Base-by-base conservation (phyloP, 2,797 vertebrate genomes). In the Notolabrus celidotus region DNA sequence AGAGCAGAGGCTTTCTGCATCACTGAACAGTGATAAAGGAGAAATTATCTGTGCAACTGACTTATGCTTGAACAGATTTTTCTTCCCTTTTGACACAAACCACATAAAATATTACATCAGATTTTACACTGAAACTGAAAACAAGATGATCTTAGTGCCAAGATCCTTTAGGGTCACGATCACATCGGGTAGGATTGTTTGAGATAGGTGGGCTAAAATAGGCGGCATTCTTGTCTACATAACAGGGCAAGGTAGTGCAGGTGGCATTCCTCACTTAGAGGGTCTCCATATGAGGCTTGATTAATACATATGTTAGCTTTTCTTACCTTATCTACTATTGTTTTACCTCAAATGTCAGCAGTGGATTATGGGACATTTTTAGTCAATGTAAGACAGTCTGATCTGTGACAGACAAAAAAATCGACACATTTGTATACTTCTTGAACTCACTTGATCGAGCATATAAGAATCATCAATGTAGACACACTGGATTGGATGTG, bases 211-310 rank as follows among this genome's bases (percentile, higher is more conserved):
- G 49, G 46, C 46, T 47, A 69, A 19, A 79, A 73, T 49, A 77
- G 91, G 90, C 86, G 86, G 89, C 88, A 92, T 91, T 91, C 88
- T 77, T 82, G 27, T 79, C 77, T 82, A 88, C 17, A 42, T 41
- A 69, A 72, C 66, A 79, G 66, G 85, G 86, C 79, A 75, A 75
- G 80, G 83, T 61, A 85, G 83, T 86, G 89, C 89, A 82, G 73
- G 88, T 85, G 60, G 79, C 86, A 92, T 92, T 90, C 90, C 79
- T 79, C 54, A 80, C 67, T 85, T 68, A 76, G 67, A 62, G 78
- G 85, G 75, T 85, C 87, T 87, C 72, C 63, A 82, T 77, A 88
- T 86, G 29, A 60, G 60, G 84, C 70, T 79, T 77, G 79, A 87
- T 77, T 84, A 59, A 60, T 34, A 56, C 27, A 77, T 60, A 34